Conservation (phyloP, 2,113 vertebrate species). For the Nothoprocta perdicaria region DNA sequence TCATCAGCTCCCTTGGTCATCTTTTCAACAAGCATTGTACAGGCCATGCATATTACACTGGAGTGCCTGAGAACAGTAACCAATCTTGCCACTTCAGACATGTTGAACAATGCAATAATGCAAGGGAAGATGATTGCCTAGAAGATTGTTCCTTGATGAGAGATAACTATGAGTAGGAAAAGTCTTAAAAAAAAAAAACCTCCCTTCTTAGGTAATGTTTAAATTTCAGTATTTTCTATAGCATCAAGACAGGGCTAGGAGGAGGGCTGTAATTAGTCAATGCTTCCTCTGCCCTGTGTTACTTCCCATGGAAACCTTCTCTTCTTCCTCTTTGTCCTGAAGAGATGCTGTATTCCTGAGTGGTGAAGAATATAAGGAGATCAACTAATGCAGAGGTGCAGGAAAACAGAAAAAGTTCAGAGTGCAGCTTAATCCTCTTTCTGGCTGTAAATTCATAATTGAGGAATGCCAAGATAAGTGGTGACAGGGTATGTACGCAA, state of each 20-base stretch:
- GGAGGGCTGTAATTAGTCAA: neutral
- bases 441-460: neutral
- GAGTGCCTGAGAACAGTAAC: neutral
- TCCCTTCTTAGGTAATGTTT: neutral
- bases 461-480: neutral
- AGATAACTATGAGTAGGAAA: neutral
- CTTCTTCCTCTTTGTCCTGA: neutral
- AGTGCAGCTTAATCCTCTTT: neutral
- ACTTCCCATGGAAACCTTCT: neutral
- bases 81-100: neutral
- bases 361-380: neutral
- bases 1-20: neutral
- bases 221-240: neutral
- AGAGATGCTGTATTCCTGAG: neutral
- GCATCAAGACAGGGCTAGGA: neutral
- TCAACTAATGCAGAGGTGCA: neutral
- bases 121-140: neutral
- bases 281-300: neutral
- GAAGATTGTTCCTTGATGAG: neutral
- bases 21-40: neutral
- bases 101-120: neutral
- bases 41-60: neutral
- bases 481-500: neutral
- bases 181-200: neutral
- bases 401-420: neutral